Evolutionary conservation across 2,888 invertebrate species (phyloP).

Genomic region (Strigamia maritima): DNA sequence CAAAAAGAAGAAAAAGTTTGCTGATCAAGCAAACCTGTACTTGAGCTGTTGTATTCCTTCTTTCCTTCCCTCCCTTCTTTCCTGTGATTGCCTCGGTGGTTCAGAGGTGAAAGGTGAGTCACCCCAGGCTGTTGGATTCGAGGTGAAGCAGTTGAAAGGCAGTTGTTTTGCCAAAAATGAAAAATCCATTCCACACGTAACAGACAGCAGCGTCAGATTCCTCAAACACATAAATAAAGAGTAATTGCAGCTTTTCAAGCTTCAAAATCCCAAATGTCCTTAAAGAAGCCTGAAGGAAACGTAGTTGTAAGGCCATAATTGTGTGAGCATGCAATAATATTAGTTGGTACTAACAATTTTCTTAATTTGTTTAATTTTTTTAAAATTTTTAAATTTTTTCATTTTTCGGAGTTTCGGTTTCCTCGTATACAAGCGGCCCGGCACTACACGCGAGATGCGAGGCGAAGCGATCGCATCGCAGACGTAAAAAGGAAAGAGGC

Average conservation of each 20-base stretch:
- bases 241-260: conserved; percentile 18
- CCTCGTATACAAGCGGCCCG: too few species aligned
- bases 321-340: too few species aligned
- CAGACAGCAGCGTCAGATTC: conserved; percentile 29
- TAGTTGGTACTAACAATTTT: too few species aligned
- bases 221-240: conserved; percentile 21
- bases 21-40: neutral
- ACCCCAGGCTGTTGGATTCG: neutral
- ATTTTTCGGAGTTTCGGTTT: too few species aligned
- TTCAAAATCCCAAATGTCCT: conserved; percentile 12
- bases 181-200: conserved; percentile 27
- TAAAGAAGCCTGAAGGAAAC: neutral
- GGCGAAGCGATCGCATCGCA: neutral
- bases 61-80: neutral
- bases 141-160: conserved; percentile 17
- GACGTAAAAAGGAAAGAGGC: neutral
- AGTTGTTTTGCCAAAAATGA: neutral
- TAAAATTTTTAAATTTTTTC: too few species aligned
- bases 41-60: conserved; percentile 2
- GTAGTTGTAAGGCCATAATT: too few species aligned
- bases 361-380: too few species aligned
- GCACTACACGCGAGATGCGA: too few species aligned
- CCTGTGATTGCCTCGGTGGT: conserved; percentile 2
- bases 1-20: neutral
- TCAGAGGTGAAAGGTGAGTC: conserved; percentile 19